These are phyloP conservation scores for Napeogenes inachia DNA, from an alignment of 2,888 invertebrate genomes.

Conservation along the genomic window DNA sequence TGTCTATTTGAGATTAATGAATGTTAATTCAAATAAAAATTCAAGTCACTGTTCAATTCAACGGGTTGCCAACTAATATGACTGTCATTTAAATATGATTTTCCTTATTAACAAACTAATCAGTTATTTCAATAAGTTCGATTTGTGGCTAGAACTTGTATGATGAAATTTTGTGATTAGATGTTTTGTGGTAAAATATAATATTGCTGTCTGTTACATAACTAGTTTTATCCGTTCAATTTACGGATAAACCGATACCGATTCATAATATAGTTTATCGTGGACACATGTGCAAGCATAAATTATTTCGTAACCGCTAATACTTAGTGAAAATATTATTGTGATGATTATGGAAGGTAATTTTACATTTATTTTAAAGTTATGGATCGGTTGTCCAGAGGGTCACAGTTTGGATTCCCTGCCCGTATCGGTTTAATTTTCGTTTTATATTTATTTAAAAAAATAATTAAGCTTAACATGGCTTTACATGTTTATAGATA, in stretches of 20 bases:
- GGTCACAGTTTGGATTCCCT: too few species aligned
- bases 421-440: too few species aligned
- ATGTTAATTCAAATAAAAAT: constrained; percentile 19
- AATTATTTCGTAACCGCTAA: background rate
- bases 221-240: constrained; percentile 10
- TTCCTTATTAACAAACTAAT: too few species aligned
- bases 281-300: background rate
- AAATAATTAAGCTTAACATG: too few species aligned
- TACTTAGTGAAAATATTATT: background rate
- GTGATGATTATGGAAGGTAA: too few species aligned
- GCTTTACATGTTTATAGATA: too few species aligned
- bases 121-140: too few species aligned
- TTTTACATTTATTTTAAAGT: too few species aligned
- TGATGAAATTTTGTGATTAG: background rate
- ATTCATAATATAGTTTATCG: constrained; percentile 1
- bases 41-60: constrained; percentile 9
- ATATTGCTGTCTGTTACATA: constrained; percentile 7
- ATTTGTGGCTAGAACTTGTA: background rate
- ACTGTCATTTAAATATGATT: too few species aligned
- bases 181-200: constrained; percentile 9
- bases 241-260: background rate
- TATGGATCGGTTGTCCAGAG: too few species aligned
- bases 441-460: too few species aligned
- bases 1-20: constrained; percentile 15
- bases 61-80: background rate